Base-by-base conservation (phyloP, 2,888 invertebrate species). In the Cacoxenus indagator region DNA sequence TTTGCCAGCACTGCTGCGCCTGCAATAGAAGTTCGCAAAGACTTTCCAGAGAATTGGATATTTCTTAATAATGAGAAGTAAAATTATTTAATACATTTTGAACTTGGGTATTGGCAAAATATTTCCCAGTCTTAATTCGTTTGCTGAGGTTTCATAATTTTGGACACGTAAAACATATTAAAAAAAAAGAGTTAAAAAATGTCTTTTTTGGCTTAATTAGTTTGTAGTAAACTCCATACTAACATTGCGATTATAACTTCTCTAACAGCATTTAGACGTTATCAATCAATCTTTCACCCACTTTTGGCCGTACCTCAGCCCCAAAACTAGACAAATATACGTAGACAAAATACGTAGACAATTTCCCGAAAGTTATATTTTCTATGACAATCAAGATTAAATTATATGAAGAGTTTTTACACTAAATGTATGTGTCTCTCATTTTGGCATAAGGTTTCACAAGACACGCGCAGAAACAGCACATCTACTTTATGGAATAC, bases 21-120 rank as follows among this genome's bases (percentile, higher is more conserved):
- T 46, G 1, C 9, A 26, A n/a, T 11, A 24, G 27, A 22, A 29
- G 57, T 72, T 26, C 75, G 75, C 64, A 55, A 70, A 62, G 67
- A 75, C 11, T 75, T 75, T 8, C 59, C 19, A 11, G 26, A 61
- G 17, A 22, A 26, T 61, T 19, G 1, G 64, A 62, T 62, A 22
- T 62, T 45, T 26, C 11, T 45, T 2, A 45, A 62, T 43, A 14
- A 45, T 43, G 26, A 45, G 6, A 45, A 62, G 61, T 62, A 62
- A 62, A 22, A 51, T 37, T 11, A 37, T 4, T 37, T 37, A 37
- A 37, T 37, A 11, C 8, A 37, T 37, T 37, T 37, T 37, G 8
- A 5, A 8, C 5, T 37, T 37, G 37, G 37, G 37, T 37, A 8
- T 37, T 37, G 2, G 37, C 37, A 2, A 4, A 11, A 11, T 37